A percentile compares a stretch with the other conserved stretches of the same genome.
Conservation (phyloP, 2,888 invertebrate genomes). For the Stenichneumon culpator region DNA sequence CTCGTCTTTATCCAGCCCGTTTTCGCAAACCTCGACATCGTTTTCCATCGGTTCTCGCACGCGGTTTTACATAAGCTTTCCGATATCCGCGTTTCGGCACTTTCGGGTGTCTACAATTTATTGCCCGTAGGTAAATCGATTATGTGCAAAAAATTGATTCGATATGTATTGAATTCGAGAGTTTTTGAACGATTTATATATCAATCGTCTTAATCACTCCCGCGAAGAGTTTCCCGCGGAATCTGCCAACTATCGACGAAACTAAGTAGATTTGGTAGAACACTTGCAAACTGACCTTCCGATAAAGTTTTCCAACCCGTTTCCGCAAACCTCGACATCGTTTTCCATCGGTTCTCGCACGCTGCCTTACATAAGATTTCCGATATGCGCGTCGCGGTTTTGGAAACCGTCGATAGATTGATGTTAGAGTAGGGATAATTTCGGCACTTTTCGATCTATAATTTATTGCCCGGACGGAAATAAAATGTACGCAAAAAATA, state of each 20-base stretch:
- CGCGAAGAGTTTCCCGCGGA: slow-evolving; percentile 7
- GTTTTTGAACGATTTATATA: no score
- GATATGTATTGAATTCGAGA: no score
- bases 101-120: no score
- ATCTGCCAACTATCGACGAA: slow-evolving; percentile 56
- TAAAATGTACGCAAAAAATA: background rate
- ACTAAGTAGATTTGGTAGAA: slow-evolving; percentile 63
- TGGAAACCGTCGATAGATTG: background rate
- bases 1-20: background rate
- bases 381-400: background rate
- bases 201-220: background rate
- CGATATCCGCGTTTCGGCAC: no score
- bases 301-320: slow-evolving; percentile 3
- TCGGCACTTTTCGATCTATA: background rate
- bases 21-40: background rate
- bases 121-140: no score
- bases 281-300: slow-evolving; percentile 63
- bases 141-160: no score
- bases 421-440: background rate
- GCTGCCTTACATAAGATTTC: background rate
- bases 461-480: background rate
- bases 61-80: background rate
- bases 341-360: background rate
- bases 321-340: background rate
- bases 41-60: background rate